Evolutionary conservation across 2,888 invertebrate species (phyloP).

Genomic region (Latrodectus elegans): DNA sequence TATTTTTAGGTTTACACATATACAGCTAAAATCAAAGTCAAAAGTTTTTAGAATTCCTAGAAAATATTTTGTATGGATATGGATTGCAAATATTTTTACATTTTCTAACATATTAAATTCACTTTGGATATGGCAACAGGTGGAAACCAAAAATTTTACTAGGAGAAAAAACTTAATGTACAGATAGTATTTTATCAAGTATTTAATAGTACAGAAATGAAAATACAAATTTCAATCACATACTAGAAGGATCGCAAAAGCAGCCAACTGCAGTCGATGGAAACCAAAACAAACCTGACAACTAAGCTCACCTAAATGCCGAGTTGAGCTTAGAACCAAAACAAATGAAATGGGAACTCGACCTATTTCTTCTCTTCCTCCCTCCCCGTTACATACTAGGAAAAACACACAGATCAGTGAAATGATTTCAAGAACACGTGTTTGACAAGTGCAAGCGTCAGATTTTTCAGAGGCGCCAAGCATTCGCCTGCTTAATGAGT

Average conservation of each 20-base stretch:
- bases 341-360: conserved; percentile 46
- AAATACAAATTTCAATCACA: not conserved
- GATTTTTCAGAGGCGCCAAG: not conserved
- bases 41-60: too few species aligned
- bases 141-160: too few species aligned
- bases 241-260: not conserved
- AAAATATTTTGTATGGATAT: too few species aligned
- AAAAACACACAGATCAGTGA: conserved; percentile 7
- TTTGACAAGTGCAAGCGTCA: conserved; percentile 2
- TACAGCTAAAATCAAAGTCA: too few species aligned
- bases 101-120: too few species aligned
- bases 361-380: conserved; percentile 26
- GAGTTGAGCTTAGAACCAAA: conserved; percentile 13
- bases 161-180: too few species aligned
- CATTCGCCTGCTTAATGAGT: not conserved
- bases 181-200: too few species aligned
- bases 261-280: not conserved
- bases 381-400: not conserved
- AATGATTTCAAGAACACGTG: conserved; percentile 37
- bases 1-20: too few species aligned
- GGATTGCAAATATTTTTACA: too few species aligned
- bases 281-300: conserved; percentile 19
- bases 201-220: too few species aligned
- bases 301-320: conserved; percentile 6
- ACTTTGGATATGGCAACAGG: too few species aligned